A percentile compares a stretch with the other conserved stretches of the same genome.
Evolutionary conservation across 2,888 invertebrate species (phyloP).

Genomic region (Scaptodrosophila latifasciaeformis): DNA sequence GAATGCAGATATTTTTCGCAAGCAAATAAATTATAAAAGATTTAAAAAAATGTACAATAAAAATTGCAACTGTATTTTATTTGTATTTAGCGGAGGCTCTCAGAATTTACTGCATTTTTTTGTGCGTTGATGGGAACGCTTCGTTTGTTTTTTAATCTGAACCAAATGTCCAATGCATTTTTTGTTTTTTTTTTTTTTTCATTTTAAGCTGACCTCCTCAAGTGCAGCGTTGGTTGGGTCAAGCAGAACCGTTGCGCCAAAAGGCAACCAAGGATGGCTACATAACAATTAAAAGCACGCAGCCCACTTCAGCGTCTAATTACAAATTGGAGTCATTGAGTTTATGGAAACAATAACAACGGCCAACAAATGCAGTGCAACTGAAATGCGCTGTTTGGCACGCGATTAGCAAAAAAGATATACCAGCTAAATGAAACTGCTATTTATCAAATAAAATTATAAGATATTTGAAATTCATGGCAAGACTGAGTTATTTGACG

Average conservation of each 20-base stretch:
- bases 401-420: too few species aligned
- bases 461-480: too few species aligned
- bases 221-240: conserved; percentile 45
- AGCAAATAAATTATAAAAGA: conserved; percentile 63
- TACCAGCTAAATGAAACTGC: too few species aligned
- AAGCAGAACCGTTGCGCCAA: conserved; percentile 68
- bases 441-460: too few species aligned
- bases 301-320: conserved; percentile 58
- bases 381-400: neutral
- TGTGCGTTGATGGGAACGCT: too few species aligned
- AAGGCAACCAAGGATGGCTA: conserved; percentile 68
- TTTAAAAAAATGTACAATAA: conserved; percentile 29
- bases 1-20: conserved; percentile 60
- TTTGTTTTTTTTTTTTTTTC: neutral
- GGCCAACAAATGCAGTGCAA: neutral
- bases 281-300: conserved; percentile 67
- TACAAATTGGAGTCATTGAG: conserved; percentile 70
- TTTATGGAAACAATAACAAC: conserved; percentile 45
- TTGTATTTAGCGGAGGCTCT: too few species aligned
- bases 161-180: neutral
- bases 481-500: too few species aligned
- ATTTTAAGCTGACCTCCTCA: conserved; percentile 46
- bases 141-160: too few species aligned
- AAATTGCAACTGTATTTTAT: too few species aligned
- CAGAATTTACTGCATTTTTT: too few species aligned